Percentiles rank a stretch among this genome's conserved stretches.
Conservation (phyloP, 1,140 invertebrate species). For the Cardiocondyla obscurior region DNA sequence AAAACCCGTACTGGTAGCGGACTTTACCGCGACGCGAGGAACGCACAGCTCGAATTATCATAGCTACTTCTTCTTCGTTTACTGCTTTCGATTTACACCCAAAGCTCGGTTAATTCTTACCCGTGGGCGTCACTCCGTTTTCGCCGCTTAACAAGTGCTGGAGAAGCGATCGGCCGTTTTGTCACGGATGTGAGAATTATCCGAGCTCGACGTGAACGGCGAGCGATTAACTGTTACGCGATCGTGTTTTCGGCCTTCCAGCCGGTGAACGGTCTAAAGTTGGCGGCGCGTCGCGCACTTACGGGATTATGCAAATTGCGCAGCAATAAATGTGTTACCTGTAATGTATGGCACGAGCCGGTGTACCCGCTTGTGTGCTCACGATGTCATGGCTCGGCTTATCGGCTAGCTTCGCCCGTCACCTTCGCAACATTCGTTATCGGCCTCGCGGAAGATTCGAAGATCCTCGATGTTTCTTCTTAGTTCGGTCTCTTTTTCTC, state of each 20-base stretch:
- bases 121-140: no score
- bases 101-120: no score
- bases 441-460: not conserved
- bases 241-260: not conserved
- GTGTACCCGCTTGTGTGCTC: not conserved
- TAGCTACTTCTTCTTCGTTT: no score
- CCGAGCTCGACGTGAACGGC: no score
- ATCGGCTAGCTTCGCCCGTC: not conserved
- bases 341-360: not conserved
- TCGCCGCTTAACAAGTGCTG: no score
- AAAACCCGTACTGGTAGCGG: no score
- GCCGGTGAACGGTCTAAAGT: not conserved
- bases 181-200: no score
- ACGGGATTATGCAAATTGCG: not conserved
- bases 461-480: not conserved
- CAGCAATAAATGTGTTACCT: not conserved
- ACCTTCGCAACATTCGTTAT: not conserved
- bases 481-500: not conserved
- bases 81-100: no score
- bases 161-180: no score
- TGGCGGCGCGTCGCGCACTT: not conserved
- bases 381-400: slow-evolving; percentile 1
- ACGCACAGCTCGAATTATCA: no score
- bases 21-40: no score
- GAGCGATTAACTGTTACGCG: no score